A percentile compares a stretch with the other conserved stretches of the same genome.
phyloP scores from a whole-genome alignment of 2,888 invertebrate genomes.

The Endomychus coccineus region DNA sequence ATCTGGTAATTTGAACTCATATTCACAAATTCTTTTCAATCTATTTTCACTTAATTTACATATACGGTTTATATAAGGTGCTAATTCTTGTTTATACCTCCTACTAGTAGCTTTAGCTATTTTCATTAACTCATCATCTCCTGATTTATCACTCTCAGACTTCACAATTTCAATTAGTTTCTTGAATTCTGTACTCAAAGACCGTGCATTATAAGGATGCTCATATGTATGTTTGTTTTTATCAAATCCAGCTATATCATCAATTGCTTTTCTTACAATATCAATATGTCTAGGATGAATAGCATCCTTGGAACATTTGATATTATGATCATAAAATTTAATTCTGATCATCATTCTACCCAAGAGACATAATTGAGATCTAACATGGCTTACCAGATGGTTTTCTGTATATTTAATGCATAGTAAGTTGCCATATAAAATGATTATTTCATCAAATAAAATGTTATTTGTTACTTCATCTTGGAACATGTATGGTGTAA shows the following conservation, averaged over 20 bases:
- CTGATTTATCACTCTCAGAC: not conserved
- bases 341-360: not conserved
- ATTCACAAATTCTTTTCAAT: not conserved
- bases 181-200: not conserved
- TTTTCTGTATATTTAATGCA: not conserved
- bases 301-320: not conserved
- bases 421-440: not conserved
- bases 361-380: not conserved
- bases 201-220: not conserved
- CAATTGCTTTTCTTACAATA: not conserved
- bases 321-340: constrained; percentile 1
- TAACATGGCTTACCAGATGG: not conserved
- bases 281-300: not conserved
- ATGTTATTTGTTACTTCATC: not conserved
- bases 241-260: not conserved
- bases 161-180: not conserved
- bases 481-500: not conserved
- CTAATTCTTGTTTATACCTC: not conserved
- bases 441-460: not conserved
- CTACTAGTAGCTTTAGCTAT: not conserved
- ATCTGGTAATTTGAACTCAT: too few species aligned
- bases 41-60: not conserved
- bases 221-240: not conserved
- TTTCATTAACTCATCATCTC: not conserved
- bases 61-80: not conserved